Conservation (phyloP, 2,113 vertebrate species). For the Serinus canaria region DNA sequence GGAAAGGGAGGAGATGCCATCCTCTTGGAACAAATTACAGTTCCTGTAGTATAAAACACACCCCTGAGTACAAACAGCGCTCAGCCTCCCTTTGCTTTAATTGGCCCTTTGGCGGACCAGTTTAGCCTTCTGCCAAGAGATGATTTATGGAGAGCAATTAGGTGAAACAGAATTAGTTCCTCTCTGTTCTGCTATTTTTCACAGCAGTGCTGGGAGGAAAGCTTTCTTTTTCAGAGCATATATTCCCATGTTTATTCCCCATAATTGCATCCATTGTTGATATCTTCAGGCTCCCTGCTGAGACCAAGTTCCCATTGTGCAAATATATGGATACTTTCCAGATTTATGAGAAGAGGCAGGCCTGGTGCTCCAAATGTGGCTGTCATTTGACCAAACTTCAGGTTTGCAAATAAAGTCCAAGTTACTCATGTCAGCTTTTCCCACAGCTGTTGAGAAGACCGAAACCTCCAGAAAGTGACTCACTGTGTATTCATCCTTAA, state of each 20-base stretch:
- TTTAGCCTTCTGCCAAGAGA: not conserved
- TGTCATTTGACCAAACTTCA: fast-evolving
- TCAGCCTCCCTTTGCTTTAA: not conserved
- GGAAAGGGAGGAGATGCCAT: not conserved
- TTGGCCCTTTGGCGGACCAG: not conserved
- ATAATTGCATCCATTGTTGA: slow-evolving; percentile 5
- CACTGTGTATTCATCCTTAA: not conserved
- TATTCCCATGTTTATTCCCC: not conserved
- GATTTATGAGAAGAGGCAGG: not conserved
- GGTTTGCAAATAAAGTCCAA: not conserved
- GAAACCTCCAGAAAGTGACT: not conserved
- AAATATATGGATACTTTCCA: not conserved
- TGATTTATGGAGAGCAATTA: slow-evolving; percentile 39
- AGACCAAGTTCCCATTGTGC: not conserved
- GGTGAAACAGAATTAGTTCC: not conserved
- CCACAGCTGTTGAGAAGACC: not conserved
- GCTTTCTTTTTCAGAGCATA: not conserved
- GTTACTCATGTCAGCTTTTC: not conserved
- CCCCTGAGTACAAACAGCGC: not conserved
- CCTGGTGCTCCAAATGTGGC: not conserved
- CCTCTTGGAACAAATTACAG: not conserved
- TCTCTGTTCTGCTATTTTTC: slow-evolving; percentile 40
- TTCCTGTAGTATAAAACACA: not conserved
- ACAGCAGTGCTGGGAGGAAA: not conserved
- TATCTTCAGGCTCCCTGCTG: not conserved